Evolutionary conservation across 2,888 invertebrate genomes (phyloP), one percentile per base, ranked within the genome.

Genomic region (Melitaea athalia): DNA sequence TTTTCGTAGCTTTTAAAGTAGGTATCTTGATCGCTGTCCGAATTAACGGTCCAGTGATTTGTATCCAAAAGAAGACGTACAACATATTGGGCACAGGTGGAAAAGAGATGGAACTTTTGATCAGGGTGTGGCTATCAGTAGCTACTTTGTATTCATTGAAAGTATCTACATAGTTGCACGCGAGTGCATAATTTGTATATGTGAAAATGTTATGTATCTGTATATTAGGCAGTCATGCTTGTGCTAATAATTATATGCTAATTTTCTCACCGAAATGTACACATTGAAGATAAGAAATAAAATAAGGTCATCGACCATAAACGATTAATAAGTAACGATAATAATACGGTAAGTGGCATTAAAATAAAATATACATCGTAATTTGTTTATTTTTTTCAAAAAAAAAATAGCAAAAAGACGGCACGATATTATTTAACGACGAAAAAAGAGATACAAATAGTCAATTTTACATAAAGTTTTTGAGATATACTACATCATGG

Each of bases 101-200:
- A 82, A 87, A 76, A 81, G 87, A 86, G 87, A 87, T 75, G 77
- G 81, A 77, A 74, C 69, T 75, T 75, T 81, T 83, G 24, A 84
- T 85, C 85, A 80, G 89, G 91, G 89, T 91, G 91, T 88, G 91
- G 88, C 85, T 88, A 86, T 85, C 84, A 85, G 84, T 75, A 77
- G 75, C 78, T 85, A 85, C 84, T 89, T 85, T 85, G 83, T 87
- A 88, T 88, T 85, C 87, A 82, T 78, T 82, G 82, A 80, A 73
- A 70, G 80, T 72, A 75, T 70, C 73, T 82, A 84, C 84, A 86
- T 86, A 83, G 81, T 78, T 85, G 84, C 85, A 88, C 81, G 81
- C 82, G 74, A 84, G 76, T 78, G 83, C 79, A 80, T 83, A 75
- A 76, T 69, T 73, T 67, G 67, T 73, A 74, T 70, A 73, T 71